Evolutionary conservation across 2,797 vertebrate species (phyloP).

Genomic region (Spinibarbus caldwelli): DNA sequence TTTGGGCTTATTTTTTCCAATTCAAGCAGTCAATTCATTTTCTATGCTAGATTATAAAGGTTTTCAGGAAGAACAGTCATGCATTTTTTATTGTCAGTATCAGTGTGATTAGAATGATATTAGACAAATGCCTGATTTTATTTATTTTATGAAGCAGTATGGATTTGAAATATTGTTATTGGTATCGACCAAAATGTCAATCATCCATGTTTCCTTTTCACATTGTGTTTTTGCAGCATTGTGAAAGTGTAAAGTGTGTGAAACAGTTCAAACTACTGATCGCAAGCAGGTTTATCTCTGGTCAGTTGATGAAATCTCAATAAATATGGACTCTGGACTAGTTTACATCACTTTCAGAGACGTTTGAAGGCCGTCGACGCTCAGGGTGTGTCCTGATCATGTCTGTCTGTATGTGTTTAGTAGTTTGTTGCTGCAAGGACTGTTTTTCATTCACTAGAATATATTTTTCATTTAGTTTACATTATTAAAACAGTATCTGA

Average conservation of each 20-base stretch:
- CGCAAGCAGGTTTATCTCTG: constrained; percentile 41
- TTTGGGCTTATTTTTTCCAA: not conserved
- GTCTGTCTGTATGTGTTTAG: not conserved
- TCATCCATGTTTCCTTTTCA: not conserved
- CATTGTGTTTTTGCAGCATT: not conserved
- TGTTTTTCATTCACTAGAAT: not conserved
- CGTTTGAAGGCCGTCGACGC: too few species aligned
- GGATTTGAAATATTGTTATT: not conserved
- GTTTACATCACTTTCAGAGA: constrained; percentile 32
- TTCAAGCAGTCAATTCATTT: not conserved
- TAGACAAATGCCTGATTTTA: not conserved
- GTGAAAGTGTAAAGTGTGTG: not conserved
- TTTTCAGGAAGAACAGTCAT: not conserved
- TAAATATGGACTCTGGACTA: constrained; percentile 55
- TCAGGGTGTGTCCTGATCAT: constrained; percentile 9
- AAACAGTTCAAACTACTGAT: constrained; percentile 30
- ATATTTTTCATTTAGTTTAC: not conserved
- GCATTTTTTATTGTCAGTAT: not conserved
- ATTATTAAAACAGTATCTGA: not conserved
- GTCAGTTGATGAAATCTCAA: constrained; percentile 37
- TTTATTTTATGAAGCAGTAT: not conserved
- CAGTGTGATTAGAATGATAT: not conserved
- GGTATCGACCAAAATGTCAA: not conserved
- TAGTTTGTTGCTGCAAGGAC: not conserved
- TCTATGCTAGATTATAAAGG: not conserved